A percentile compares a stretch with the other conserved stretches of the same genome.
Conservation (phyloP, 2,888 invertebrate genomes). For the Orthonychiurus folsomi region DNA sequence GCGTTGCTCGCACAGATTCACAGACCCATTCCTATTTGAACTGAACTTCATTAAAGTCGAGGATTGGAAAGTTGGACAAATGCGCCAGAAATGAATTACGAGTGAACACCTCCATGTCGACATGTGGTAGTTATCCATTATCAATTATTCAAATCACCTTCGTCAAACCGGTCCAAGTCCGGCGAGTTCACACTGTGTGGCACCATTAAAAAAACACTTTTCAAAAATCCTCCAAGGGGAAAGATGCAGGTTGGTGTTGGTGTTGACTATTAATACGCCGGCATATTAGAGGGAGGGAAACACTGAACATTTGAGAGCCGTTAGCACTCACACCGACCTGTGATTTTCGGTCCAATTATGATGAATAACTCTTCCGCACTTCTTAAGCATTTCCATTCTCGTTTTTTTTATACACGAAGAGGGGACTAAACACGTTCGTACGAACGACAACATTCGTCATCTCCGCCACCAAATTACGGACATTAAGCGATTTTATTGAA, state of each 20-base stretch:
- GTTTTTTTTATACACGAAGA: background rate
- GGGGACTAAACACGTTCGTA: too few species aligned
- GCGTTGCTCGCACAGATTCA: too few species aligned
- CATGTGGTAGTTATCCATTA: constrained; percentile 18
- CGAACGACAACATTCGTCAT: too few species aligned
- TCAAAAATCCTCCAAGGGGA: background rate
- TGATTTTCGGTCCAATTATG: constrained; percentile 39
- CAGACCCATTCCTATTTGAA: too few species aligned
- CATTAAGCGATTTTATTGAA: too few species aligned
- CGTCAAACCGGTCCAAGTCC: constrained; percentile 7
- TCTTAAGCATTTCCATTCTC: background rate
- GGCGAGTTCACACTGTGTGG: constrained; percentile 1
- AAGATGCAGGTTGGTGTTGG: background rate
- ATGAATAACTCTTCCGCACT: constrained; percentile 35
- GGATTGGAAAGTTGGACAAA: background rate
- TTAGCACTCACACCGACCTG: constrained; percentile 38
- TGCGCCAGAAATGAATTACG: constrained; percentile 7
- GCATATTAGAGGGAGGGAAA: constrained; percentile 8
- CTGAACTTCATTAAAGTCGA: too few species aligned
- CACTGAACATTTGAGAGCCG: constrained; percentile 33
- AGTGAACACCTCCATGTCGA: constrained; percentile 9
- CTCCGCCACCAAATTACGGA: too few species aligned
- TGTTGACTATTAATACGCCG: constrained; percentile 16
- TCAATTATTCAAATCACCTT: constrained; percentile 17
- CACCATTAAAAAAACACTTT: background rate